These are phyloP conservation scores for Novumbra hubbsi DNA, from an alignment of 2,797 vertebrate species.

Conservation along the genomic window DNA sequence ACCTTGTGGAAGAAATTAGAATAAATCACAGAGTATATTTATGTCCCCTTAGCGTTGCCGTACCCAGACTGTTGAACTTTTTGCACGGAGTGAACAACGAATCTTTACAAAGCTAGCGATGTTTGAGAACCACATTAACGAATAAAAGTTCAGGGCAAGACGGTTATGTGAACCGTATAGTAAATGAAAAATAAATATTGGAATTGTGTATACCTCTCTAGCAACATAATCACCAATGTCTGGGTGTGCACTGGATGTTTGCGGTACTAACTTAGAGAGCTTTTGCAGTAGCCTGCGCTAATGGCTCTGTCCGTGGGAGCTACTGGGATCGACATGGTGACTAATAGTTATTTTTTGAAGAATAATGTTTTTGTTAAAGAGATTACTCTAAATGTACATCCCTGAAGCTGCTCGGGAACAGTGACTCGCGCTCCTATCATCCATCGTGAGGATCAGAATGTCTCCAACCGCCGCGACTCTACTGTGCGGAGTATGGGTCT, in stretches of 20 bases:
- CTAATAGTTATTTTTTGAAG: neutral
- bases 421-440: conserved; percentile 5
- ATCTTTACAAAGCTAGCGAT: too few species aligned
- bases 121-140: too few species aligned
- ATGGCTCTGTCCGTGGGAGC: neutral
- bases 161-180: neutral
- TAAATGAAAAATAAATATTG: neutral
- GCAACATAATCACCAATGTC: neutral
- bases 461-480: conserved; percentile 30
- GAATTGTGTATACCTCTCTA: neutral
- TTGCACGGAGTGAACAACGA: too few species aligned
- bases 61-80: neutral
- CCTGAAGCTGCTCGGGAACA: neutral
- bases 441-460: conserved; percentile 32
- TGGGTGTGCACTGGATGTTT: neutral
- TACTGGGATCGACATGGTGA: neutral
- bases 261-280: neutral
- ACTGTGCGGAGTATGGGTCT: conserved; percentile 56
- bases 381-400: conserved; percentile 9
- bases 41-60: conserved; percentile 4
- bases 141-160: too few species aligned
- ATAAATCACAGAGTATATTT: too few species aligned
- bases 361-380: neutral
- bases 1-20: neutral
- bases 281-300: neutral